Conservation (phyloP, 2,888 invertebrate species). For the Drosophila barbarae region DNA sequence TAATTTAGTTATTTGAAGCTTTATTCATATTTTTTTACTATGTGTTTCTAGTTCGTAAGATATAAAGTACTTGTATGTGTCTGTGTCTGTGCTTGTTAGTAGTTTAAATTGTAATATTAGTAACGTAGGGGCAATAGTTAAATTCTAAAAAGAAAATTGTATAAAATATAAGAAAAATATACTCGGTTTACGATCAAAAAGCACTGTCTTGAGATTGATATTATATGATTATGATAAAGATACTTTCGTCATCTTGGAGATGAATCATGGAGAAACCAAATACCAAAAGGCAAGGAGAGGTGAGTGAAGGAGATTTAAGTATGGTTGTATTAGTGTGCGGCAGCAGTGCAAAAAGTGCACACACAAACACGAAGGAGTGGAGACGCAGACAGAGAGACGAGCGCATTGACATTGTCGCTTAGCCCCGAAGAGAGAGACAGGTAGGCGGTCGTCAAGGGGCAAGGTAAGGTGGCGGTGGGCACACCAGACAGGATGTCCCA, state of each 20-base stretch:
- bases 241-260: slow-evolving; percentile 52
- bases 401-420: slow-evolving; percentile 72
- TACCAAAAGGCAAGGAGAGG: slow-evolving; percentile 26
- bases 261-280: slow-evolving; percentile 63
- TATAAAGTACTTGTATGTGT: slow-evolving; percentile 31
- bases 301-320: slow-evolving; percentile 14
- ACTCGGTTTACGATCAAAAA: slow-evolving; percentile 41
- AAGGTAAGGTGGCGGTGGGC: slow-evolving; percentile 21
- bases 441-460: slow-evolving; percentile 36
- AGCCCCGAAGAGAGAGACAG: slow-evolving; percentile 53
- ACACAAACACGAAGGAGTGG: slow-evolving; percentile 27
- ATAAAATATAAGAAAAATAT: slow-evolving; percentile 24
- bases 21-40: slow-evolving; percentile 16
- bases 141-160: slow-evolving; percentile 33
- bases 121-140: slow-evolving; percentile 43
- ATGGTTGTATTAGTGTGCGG: slow-evolving; percentile 39
- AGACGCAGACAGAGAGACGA: slow-evolving; percentile 19
- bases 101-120: slow-evolving; percentile 51
- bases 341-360: slow-evolving; percentile 66
- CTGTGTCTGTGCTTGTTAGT: slow-evolving; percentile 53
- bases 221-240: slow-evolving; percentile 6
- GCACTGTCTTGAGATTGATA: slow-evolving; percentile 2
- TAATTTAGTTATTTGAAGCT: slow-evolving; percentile 7
- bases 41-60: slow-evolving; percentile 23
- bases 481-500: slow-evolving; percentile 55